Evolutionary conservation across 1,140 invertebrate genomes (phyloP).

Genomic region (Drosophila novamexicana): DNA sequence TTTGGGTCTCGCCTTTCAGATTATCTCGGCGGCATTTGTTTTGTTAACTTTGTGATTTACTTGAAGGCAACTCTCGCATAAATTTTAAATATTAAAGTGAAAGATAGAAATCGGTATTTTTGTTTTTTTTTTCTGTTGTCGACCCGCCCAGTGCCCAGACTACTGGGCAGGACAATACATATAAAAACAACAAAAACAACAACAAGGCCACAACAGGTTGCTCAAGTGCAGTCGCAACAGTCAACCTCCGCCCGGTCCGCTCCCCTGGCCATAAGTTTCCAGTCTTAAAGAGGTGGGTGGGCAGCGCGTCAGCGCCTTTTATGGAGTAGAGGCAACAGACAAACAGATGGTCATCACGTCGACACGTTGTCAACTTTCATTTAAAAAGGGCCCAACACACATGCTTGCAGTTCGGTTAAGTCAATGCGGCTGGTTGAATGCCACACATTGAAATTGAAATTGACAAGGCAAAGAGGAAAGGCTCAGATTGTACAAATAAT

Average conservation of each 20-base stretch:
- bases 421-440: conserved; percentile 5
- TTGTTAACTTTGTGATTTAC: conserved; percentile 66
- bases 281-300: conserved; percentile 40
- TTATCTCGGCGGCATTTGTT: conserved; percentile 69
- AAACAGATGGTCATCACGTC: conserved; percentile 72
- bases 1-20: conserved; percentile 40
- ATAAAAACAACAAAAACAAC: not conserved
- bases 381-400: conserved; percentile 27
- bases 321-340: conserved; percentile 9
- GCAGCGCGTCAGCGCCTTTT: conserved; percentile 41
- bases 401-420: not conserved
- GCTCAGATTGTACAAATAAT: too few relatives aligned
- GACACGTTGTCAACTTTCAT: conserved; percentile 73
- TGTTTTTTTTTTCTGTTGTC: not conserved
- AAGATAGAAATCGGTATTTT: conserved; percentile 65
- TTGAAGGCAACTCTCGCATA: conserved; percentile 36
- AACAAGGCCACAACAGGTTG: conserved; percentile 39
- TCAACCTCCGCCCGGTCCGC: not conserved
- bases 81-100: conserved; percentile 72
- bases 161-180: conserved; percentile 14
- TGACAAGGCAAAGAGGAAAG: not conserved
- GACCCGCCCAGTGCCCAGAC: conserved; percentile 43
- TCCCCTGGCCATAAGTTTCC: not conserved
- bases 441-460: conserved; percentile 19
- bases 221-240: conserved; percentile 35